Evolutionary conservation across 2,888 invertebrate genomes (phyloP).

Genomic region (Megastigmus dorsalis): DNA sequence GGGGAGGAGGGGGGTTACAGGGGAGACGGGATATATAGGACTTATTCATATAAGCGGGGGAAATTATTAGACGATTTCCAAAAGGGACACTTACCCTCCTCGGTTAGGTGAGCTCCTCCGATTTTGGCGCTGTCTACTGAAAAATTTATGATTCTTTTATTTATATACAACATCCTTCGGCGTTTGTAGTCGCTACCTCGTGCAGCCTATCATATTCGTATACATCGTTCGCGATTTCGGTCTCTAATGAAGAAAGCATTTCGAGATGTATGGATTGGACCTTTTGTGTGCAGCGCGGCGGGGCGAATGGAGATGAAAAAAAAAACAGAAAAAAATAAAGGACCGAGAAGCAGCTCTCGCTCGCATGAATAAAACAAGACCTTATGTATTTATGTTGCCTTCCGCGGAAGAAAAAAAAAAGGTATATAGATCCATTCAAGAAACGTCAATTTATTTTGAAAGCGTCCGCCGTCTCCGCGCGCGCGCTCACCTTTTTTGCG

Average conservation of each 20-base stretch:
- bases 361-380: slow-evolving; percentile 43
- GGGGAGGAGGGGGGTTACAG: neutral
- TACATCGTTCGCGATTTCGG: neutral
- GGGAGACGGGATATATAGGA: slow-evolving; percentile 10
- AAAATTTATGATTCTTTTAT: slow-evolving; percentile 47
- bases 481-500: neutral
- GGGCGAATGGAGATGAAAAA: too few relatives aligned
- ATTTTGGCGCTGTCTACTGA: slow-evolving; percentile 71
- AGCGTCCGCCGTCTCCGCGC: too few relatives aligned
- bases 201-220: neutral
- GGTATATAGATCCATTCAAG: slow-evolving; percentile 11
- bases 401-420: neutral
- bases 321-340: too few relatives aligned
- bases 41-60: neutral
- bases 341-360: too few relatives aligned
- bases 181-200: neutral
- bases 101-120: slow-evolving; percentile 73
- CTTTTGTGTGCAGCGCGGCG: neutral
- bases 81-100: slow-evolving; percentile 72
- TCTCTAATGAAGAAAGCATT: slow-evolving; percentile 37
- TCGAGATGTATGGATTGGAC: slow-evolving; percentile 8
- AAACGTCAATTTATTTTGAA: slow-evolving; percentile 34
- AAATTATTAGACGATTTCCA: slow-evolving; percentile 43
- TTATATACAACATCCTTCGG: slow-evolving; percentile 1
- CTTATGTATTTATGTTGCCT: slow-evolving; percentile 25